phyloP scores from a whole-genome alignment of 2,888 invertebrate species.

The Ctena decussata region DNA sequence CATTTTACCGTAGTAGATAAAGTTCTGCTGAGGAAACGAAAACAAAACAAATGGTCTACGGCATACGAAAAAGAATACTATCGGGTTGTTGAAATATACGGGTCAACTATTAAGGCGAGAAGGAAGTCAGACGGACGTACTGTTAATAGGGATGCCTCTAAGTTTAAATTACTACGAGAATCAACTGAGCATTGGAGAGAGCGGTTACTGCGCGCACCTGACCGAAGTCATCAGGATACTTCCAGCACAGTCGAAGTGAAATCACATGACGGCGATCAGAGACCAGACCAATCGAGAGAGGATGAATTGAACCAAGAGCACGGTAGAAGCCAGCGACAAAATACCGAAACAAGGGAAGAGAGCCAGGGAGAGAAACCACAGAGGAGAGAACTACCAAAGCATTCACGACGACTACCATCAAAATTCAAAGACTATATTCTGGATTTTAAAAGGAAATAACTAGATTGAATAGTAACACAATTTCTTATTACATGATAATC shows the following conservation, averaged over 20 bases:
- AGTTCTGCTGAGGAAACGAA: conserved; percentile 28
- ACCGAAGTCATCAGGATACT: not conserved
- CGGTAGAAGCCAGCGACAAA: not conserved
- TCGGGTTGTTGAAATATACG: conserved; percentile 12
- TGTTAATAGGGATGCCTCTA: not conserved
- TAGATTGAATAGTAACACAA: too few relatives aligned
- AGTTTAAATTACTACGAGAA: conserved; percentile 4
- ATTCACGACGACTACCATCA: not conserved
- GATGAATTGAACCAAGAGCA: not conserved
- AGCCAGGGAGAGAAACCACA: not conserved
- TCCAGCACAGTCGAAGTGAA: not conserved
- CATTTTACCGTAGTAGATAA: conserved; percentile 33
- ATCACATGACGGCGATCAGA: not conserved
- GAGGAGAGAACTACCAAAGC: not conserved
- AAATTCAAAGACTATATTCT: too few relatives aligned
- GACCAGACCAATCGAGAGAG: not conserved
- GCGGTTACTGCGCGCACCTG: not conserved
- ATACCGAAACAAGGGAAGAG: too few relatives aligned
- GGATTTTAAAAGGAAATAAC: not conserved
- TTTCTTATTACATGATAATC: too few relatives aligned
- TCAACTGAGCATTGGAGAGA: not conserved
- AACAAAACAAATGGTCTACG: too few relatives aligned
- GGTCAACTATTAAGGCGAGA: conserved; percentile 34
- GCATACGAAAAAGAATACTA: conserved; percentile 45
- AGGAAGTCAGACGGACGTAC: conserved; percentile 20